These are phyloP conservation scores for Columba guinea DNA, from an alignment of 2,797 vertebrate species.

Conservation along the genomic window DNA sequence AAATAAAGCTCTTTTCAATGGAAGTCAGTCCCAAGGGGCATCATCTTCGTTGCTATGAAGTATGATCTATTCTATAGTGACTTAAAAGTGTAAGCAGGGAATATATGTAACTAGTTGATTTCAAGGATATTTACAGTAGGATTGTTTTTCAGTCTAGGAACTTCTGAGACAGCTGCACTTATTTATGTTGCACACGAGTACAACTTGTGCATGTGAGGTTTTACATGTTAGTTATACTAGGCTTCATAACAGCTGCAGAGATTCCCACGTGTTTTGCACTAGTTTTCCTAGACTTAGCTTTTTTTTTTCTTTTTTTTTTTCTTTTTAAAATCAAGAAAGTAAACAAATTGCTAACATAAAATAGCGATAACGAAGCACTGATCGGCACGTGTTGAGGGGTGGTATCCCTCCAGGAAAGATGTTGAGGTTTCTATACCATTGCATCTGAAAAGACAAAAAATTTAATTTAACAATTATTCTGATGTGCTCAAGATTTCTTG, in stretches of 20 bases:
- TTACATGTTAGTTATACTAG: not conserved
- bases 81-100: conserved; percentile 2
- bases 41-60: not conserved
- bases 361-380: not conserved
- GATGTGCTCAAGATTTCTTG: not conserved
- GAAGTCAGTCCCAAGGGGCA: not conserved
- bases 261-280: not conserved
- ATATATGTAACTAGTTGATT: conserved; percentile 1
- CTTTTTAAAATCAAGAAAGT: not conserved
- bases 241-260: not conserved
- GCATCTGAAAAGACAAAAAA: not conserved
- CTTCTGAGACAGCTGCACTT: not conserved
- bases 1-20: conserved; percentile 38
- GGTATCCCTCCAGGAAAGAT: not conserved
- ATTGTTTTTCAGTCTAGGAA: not conserved
- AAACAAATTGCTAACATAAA: not conserved
- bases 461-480: not conserved
- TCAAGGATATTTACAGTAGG: not conserved
- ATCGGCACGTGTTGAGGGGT: too few species aligned
- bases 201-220: not conserved
- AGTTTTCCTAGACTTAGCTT: not conserved
- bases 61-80: not conserved
- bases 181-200: not conserved
- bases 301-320: not conserved
- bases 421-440: not conserved